A percentile compares a stretch with the other conserved stretches of the same genome.
Evolutionary conservation across 2,113 vertebrate genomes (phyloP).

Genomic region (Pseudopipra pipra): DNA sequence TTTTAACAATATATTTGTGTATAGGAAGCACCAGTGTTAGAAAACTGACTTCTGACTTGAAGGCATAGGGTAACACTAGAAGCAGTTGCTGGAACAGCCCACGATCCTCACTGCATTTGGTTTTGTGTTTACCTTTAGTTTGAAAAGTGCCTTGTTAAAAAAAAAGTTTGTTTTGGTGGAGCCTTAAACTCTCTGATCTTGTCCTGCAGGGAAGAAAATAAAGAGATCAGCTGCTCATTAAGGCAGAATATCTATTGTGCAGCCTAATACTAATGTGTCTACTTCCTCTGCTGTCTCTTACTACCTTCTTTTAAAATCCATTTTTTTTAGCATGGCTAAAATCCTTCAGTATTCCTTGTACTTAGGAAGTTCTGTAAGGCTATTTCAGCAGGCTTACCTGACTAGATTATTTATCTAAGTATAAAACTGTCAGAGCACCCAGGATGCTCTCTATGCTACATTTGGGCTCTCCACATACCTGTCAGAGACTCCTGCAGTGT

Average conservation of each 20-base stretch:
- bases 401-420: background rate
- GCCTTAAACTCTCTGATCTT: background rate
- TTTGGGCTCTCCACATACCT: background rate
- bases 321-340: background rate
- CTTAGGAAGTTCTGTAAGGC: background rate
- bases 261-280: background rate
- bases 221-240: background rate
- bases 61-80: background rate
- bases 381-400: background rate
- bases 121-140: background rate
- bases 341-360: background rate
- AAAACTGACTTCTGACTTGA: background rate
- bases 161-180: background rate
- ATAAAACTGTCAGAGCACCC: background rate
- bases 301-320: background rate
- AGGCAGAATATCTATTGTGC: background rate
- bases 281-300: background rate
- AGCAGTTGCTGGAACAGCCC: background rate
- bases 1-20: background rate
- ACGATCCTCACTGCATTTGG: background rate
- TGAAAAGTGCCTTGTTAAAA: background rate
- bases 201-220: background rate
- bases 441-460: background rate
- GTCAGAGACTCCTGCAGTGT: background rate
- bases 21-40: background rate